phyloP scores from a whole-genome alignment of 2,888 invertebrate genomes.

The Bombyx huttoni region DNA sequence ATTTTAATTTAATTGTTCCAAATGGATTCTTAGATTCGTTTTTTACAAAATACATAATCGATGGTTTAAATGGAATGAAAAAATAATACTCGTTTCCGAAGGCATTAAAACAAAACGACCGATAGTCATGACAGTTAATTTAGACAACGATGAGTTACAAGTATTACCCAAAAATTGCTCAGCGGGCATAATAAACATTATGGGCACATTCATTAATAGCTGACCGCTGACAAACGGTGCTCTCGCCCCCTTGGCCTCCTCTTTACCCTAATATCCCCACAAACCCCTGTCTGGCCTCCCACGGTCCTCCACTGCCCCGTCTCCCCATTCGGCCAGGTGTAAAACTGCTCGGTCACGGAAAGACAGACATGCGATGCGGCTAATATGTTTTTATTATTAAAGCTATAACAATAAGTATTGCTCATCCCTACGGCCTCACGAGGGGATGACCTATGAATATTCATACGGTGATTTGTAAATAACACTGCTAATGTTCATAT shows the following conservation, averaged over 20 bases:
- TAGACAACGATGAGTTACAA: constrained; percentile 56
- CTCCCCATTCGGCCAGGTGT: constrained; percentile 60
- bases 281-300: constrained; percentile 29
- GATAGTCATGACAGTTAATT: constrained; percentile 40
- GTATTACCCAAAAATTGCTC: constrained; percentile 50
- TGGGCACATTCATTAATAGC: constrained; percentile 66
- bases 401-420: constrained; percentile 39
- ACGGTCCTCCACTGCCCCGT: constrained; percentile 28
- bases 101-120: constrained; percentile 6
- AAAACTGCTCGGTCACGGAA: constrained; percentile 70
- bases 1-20: too few species aligned
- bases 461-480: constrained; percentile 63
- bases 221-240: constrained; percentile 64
- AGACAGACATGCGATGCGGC: constrained; percentile 67
- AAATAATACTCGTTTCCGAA: background rate
- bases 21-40: too few species aligned
- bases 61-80: background rate
- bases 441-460: constrained; percentile 61
- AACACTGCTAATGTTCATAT: constrained; percentile 14
- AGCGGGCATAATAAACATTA: constrained; percentile 65
- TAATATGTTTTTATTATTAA: constrained; percentile 71
- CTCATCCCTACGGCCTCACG: constrained; percentile 35
- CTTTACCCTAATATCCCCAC: constrained; percentile 42
- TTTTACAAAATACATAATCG: background rate
- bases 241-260: constrained; percentile 29